These are phyloP conservation scores for Pangasius djambal DNA, from an alignment of 2,797 vertebrate genomes.

Conservation along the genomic window DNA sequence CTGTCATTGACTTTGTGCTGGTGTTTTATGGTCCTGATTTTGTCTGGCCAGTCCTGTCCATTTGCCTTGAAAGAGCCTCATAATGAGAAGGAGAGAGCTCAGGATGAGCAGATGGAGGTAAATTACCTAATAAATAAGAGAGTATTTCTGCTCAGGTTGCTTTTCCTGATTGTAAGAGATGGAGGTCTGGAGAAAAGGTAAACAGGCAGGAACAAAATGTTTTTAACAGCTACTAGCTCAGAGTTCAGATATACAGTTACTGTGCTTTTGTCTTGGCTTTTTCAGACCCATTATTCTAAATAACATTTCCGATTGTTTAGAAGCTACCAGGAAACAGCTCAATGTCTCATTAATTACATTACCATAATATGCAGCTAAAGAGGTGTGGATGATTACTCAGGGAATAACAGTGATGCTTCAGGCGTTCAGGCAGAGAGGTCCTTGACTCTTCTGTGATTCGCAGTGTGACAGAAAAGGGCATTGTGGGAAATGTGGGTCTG, in stretches of 20 bases:
- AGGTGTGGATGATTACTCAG: slow-evolving; percentile 24
- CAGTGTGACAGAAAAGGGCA: slow-evolving; percentile 41
- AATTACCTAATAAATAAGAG: slow-evolving; percentile 43
- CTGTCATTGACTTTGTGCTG: slow-evolving; percentile 49
- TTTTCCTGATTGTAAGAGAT: slow-evolving; percentile 14
- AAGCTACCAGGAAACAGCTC: slow-evolving; percentile 17
- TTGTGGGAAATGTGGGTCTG: slow-evolving; percentile 48
- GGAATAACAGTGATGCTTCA: slow-evolving; percentile 29
- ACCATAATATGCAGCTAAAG: slow-evolving; percentile 48
- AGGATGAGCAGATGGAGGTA: slow-evolving; percentile 51
- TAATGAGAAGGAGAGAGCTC: slow-evolving; percentile 34
- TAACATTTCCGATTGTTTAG: slow-evolving; percentile 26
- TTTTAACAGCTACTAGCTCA: neutral
- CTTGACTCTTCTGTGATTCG: slow-evolving; percentile 4
- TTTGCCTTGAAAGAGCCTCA: slow-evolving; percentile 30
- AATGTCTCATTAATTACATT: slow-evolving; percentile 48
- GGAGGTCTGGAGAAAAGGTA: slow-evolving; percentile 11
- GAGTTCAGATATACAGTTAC: neutral
- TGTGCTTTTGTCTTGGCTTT: neutral
- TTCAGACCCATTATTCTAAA: slow-evolving; percentile 8
- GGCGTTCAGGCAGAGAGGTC: slow-evolving; percentile 8
- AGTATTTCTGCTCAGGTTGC: slow-evolving; percentile 31
- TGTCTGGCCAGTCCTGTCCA: slow-evolving; percentile 37
- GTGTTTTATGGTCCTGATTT: slow-evolving; percentile 50
- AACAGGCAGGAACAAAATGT: neutral